Evolutionary conservation across 2,888 invertebrate species (phyloP).

Genomic region (Chymomyza caudatula): DNA sequence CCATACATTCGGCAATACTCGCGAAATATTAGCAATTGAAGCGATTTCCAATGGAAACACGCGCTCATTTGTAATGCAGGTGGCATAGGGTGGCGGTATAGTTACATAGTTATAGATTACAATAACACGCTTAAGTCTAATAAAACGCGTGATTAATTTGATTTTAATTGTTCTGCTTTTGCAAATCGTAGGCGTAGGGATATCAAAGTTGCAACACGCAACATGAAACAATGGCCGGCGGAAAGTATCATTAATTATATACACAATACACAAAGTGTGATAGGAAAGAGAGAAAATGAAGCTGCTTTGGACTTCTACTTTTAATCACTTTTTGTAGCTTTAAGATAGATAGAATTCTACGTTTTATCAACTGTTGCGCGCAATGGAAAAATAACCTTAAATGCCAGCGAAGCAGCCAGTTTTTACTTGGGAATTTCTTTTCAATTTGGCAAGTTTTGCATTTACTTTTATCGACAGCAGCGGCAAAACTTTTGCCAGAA

Average conservation of each 20-base stretch:
- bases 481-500: constrained; percentile 31
- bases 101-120: constrained; percentile 7
- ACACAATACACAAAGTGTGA: constrained; percentile 10
- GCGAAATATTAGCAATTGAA: background rate
- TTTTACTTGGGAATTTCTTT: constrained; percentile 15
- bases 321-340: constrained; percentile 36
- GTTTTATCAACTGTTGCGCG: constrained; percentile 25
- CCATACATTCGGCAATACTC: background rate
- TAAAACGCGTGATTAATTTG: constrained; percentile 71
- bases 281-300: constrained; percentile 24
- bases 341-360: constrained; percentile 20
- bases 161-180: constrained; percentile 69
- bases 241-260: constrained; percentile 63
- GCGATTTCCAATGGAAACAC: constrained; percentile 21
- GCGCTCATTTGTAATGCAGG: constrained; percentile 44
- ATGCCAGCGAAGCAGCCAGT: background rate
- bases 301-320: constrained; percentile 37
- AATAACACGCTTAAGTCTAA: constrained; percentile 61
- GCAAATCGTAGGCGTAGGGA: constrained; percentile 44
- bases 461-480: constrained; percentile 45
- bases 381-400: background rate
- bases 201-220: constrained; percentile 29
- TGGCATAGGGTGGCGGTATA: background rate
- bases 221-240: constrained; percentile 24
- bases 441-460: constrained; percentile 42